Conservation (phyloP, 2,797 vertebrate species). For the Tiaroga cobitis region DNA sequence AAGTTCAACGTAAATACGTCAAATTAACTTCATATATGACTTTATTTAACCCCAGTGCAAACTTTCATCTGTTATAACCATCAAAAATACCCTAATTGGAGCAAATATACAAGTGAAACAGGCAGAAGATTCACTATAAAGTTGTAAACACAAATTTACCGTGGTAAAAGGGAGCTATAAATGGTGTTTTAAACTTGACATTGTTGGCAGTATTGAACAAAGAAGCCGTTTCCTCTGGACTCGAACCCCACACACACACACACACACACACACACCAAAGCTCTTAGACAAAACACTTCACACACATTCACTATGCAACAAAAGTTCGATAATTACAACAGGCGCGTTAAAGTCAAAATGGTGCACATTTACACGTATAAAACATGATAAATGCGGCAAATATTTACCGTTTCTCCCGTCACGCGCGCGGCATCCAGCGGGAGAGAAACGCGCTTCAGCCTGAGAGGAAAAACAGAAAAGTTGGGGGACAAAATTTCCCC, state of each 20-base stretch:
- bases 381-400: background rate
- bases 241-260: constrained; percentile 41
- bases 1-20: background rate
- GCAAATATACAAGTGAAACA: background rate
- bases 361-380: background rate
- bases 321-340: constrained; percentile 68
- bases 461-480: constrained; percentile 78
- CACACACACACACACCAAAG: constrained; percentile 61
- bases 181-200: constrained; percentile 64
- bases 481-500: constrained; percentile 77
- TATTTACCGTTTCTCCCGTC: constrained; percentile 73
- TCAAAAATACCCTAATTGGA: background rate
- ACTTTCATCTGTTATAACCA: constrained; percentile 23
- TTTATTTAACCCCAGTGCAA: constrained; percentile 4
- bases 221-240: constrained; percentile 73
- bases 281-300: constrained; percentile 62
- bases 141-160: background rate
- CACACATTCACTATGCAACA: constrained; percentile 59
- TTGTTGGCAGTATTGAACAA: constrained; percentile 79
- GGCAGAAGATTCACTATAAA: background rate
- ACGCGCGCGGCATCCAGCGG: constrained; percentile 75
- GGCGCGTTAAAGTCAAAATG: background rate
- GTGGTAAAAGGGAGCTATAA: constrained; percentile 7
- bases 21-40: background rate
- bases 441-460: constrained; percentile 66